Evolutionary conservation across 2,113 vertebrate genomes (phyloP), one percentile per base, ranked within the genome.

Genomic region (Euleptes europaea): DNA sequence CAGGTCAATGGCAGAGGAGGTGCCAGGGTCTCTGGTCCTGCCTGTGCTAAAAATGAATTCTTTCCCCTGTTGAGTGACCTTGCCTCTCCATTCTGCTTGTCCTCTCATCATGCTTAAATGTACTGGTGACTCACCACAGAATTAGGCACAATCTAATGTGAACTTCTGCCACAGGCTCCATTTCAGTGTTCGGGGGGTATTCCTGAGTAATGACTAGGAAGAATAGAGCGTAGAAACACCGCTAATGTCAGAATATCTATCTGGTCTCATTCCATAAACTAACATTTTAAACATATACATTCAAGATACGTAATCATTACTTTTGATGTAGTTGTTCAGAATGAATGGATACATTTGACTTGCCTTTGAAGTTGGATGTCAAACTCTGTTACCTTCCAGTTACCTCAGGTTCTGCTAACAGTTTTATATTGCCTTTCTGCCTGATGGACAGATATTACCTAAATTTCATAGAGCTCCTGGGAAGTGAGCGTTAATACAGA

Each of bases 221-320:
- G 44, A 28, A 51, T 2, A 78, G 13, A 78, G 26, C 38, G 35
- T 28, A 31, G 57, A 6, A 57, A 54, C 9, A 51, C 85, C 2
- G 1, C 38, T 84, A n/a, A 38, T 26, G 28, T 86, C 82, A 76
- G 82, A 91, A 87, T 73, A 31, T 10, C 33, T 60, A 51, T 21
- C 19, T 21, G 38, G 57, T 65, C 19, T 33, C 13, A 66, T 31
- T 42, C 51, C 73, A 40, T 5, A 23, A 85, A 40, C 33, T 7
- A 67, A 51, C 35, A 54, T 0, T 85, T 80, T 73, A 65, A 51
- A 85, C 63, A 0, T 54, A n/a, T 11, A 3, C 28, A 70, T 70
- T 81, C 14, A 40, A 71, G 81, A 69, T 15, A 28, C 31, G 81
- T 54, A 90, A 44, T 2, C 38, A 2, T 17, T 78, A 23, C 42